Evolutionary conservation across 2,797 vertebrate species (phyloP).

Genomic region (Caiman crocodilus): DNA sequence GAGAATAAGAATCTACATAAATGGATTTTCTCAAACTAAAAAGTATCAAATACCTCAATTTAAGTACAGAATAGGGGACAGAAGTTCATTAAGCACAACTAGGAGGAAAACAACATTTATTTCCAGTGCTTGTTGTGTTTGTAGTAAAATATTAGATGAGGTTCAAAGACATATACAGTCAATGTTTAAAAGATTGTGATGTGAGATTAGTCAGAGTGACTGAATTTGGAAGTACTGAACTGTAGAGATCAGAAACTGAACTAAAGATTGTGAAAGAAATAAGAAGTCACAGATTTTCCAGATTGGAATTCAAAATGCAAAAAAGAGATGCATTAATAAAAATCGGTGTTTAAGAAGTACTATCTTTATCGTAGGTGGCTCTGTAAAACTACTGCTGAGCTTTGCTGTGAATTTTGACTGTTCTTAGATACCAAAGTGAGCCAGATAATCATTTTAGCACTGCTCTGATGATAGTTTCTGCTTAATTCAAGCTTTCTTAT

Average conservation of each 20-base stretch:
- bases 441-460: not conserved
- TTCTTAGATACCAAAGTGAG: not conserved
- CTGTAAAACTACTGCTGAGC: not conserved
- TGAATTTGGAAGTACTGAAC: not conserved
- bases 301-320: not conserved
- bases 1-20: not conserved
- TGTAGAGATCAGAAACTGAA: conserved; percentile 5
- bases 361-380: not conserved
- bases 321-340: not conserved
- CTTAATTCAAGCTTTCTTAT: not conserved
- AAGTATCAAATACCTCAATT: not conserved
- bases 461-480: not conserved
- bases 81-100: not conserved
- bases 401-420: not conserved
- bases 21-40: not conserved
- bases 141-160: not conserved
- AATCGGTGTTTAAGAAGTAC: not conserved
- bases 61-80: not conserved
- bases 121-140: conserved; percentile 19
- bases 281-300: not conserved
- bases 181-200: not conserved
- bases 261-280: not conserved
- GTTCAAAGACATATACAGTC: not conserved
- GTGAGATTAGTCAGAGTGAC: not conserved
- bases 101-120: not conserved